These are phyloP conservation scores for Aculops lycopersici DNA, from an alignment of 1,140 invertebrate genomes.

Conservation along the genomic window DNA sequence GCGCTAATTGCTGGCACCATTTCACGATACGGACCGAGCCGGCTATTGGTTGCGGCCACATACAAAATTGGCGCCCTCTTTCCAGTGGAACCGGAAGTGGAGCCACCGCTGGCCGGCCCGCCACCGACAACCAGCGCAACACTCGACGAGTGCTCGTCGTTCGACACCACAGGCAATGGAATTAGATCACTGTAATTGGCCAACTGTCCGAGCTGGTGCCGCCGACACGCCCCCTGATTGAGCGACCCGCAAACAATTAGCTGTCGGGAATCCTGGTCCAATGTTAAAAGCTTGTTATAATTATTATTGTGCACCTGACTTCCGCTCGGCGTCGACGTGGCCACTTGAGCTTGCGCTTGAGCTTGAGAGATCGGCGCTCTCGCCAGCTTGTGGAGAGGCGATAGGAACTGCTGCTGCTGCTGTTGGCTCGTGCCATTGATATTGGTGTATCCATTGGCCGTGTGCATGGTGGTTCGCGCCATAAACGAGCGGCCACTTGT, in stretches of 20 bases:
- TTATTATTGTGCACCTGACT: no score
- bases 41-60: conserved; percentile 72
- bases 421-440: no score
- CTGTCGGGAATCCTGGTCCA: conserved; percentile 40
- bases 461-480: no score
- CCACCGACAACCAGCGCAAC: conserved; percentile 52
- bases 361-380: conserved; percentile 22
- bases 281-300: conserved; percentile 61
- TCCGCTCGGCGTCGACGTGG: no score
- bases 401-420: no score
- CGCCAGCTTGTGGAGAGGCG: conserved; percentile 49
- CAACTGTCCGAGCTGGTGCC: conserved; percentile 49
- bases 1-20: conserved; percentile 70
- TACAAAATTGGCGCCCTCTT: conserved; percentile 39
- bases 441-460: no score
- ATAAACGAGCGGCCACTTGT: no score
- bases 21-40: conserved; percentile 60
- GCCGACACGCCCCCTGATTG: conserved; percentile 50
- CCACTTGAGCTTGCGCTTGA: conserved; percentile 28
- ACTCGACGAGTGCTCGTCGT: conserved; percentile 58
- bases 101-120: conserved; percentile 43
- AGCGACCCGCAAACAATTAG: conserved; percentile 61
- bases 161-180: conserved; percentile 46
- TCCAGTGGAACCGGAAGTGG: conserved; percentile 26
- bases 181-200: conserved; percentile 35